These are phyloP conservation scores for Teleogryllus oceanicus DNA, from an alignment of 2,888 invertebrate species.

Conservation along the genomic window DNA sequence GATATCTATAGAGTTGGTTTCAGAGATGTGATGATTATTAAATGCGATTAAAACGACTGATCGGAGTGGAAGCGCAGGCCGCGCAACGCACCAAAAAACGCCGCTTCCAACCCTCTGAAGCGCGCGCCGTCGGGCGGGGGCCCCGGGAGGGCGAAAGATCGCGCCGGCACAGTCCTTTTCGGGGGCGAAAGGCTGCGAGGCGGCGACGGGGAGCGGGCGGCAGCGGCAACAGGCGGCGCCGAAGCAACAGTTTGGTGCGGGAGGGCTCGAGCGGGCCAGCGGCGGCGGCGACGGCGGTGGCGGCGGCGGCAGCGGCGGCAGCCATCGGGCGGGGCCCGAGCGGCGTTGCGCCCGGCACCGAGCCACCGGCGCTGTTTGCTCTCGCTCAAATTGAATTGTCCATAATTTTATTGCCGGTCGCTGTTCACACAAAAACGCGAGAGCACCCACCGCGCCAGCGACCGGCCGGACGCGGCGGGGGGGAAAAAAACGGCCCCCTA, in stretches of 20 bases:
- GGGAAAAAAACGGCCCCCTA: no score
- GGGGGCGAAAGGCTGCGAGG: background rate
- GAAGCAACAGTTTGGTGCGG: constrained; percentile 5
- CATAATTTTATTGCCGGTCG: background rate
- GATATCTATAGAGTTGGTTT: no score
- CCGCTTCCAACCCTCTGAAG: background rate
- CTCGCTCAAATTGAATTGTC: background rate
- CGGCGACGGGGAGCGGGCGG: background rate
- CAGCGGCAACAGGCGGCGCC: background rate
- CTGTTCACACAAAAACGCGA: background rate
- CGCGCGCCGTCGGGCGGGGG: background rate
- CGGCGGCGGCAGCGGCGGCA: background rate
- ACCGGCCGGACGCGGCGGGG: background rate
- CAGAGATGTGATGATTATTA: no score
- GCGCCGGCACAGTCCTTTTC: background rate
- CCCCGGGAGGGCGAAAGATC: background rate
- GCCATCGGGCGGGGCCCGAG: background rate
- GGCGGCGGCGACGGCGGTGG: background rate
- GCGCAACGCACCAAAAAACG: no score
- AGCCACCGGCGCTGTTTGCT: background rate
- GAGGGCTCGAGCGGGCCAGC: background rate
- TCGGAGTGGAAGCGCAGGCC: no score
- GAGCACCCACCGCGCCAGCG: background rate
- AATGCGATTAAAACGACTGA: no score
- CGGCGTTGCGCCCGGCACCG: background rate